A percentile compares a stretch with the other conserved stretches of the same genome.
Conservation (phyloP, 2,113 vertebrate species). For the Bambusicola thoracicus region DNA sequence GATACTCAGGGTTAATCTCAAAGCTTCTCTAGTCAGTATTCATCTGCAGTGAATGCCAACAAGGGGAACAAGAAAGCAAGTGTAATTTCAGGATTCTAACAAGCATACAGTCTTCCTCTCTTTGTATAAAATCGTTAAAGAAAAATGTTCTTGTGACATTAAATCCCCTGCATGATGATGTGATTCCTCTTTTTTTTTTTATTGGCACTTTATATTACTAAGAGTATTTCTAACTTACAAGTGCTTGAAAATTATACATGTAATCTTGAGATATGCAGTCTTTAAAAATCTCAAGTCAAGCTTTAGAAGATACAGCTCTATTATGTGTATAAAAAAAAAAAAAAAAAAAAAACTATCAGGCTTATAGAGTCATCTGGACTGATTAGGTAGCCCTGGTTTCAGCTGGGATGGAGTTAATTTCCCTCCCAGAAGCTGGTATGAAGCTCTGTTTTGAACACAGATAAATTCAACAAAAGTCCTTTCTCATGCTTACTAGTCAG, state of each 20-base stretch:
- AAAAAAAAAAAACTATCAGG: background rate
- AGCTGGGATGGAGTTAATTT: background rate
- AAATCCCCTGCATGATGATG: background rate
- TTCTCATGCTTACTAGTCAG: background rate
- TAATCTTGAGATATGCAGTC: background rate
- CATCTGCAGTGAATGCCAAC: background rate
- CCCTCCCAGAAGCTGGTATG: background rate
- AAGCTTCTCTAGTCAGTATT: background rate
- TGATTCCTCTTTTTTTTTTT: background rate
- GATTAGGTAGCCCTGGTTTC: background rate
- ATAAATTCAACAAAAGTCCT: background rate
- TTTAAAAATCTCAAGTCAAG: background rate
- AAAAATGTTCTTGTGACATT: background rate
- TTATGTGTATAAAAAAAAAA: background rate
- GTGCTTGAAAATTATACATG: background rate
- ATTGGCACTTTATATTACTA: background rate
- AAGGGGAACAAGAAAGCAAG: background rate
- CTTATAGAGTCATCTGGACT: background rate
- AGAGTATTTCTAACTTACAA: background rate
- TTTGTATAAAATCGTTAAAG: background rate
- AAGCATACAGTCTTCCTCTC: rapidly evolving
- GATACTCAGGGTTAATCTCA: background rate
- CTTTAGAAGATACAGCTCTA: background rate
- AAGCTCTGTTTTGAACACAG: background rate
- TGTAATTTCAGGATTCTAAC: background rate